Conservation (phyloP, 2,113 vertebrate genomes). For the Mus musculus region GRCm39 chr1:135414001-135414500, state of each 20-base stretch:
- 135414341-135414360: not conserved
- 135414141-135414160: not conserved
- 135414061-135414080: not conserved
- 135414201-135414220: not conserved
- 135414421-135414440: not conserved
- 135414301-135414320: not conserved
- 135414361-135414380: not conserved
- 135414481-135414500: not conserved
- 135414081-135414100: not conserved
- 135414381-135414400: not conserved
- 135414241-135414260: not conserved
- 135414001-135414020: not conserved
- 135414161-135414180: slow-evolving; percentile 1
- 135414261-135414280: not conserved
- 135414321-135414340: not conserved
- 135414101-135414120: not conserved
- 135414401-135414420: not conserved
- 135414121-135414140: slow-evolving; percentile 26
- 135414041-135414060: rapidly evolving
- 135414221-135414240: not conserved
- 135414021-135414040: not conserved
- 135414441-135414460: not conserved
- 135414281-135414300: not conserved
- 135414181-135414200: not conserved
- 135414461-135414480: not conserved